Evolutionary conservation across 2,797 vertebrate species (phyloP), one percentile per base, ranked within the genome.

Genomic region (Melanotaenia trifasciata): DNA sequence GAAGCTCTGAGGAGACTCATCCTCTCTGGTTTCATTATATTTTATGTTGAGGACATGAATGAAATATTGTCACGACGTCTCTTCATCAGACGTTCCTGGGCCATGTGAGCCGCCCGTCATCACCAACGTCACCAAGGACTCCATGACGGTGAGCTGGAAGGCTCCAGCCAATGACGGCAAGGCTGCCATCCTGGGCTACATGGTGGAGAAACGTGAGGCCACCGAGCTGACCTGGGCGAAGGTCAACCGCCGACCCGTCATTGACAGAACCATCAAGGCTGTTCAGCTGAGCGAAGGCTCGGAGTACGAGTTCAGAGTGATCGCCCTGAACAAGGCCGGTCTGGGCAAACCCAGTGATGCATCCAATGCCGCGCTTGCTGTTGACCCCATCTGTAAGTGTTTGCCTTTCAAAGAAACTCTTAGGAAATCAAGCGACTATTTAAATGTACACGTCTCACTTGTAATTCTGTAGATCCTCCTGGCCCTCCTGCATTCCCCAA

Each of bases 91-190:
- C 89, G 96, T 97, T 64, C 98, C 98, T 0, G 98, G 98, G 81
- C 96, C 96, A 71, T 97, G 96, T 60, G 98, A 99, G 30, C 96
- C 97, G 35, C 98, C 98, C 0, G 78, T 99, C 79, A 97, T 99
- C 82, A 99, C 97, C 87, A 99, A 99, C 62, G 89, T 99, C 74
- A 99, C 97, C 0, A 97, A 95, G 80, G 92, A 99, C 88, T 97
- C 97, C 53, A 99, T 99, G 98, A 98, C 97, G 11, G 98, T 99
- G 67, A 99, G 97, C 94, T 99, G 98, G 98, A 99, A 99, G 87
- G 94, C 95, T 20, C 98, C 98, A 45, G 96, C 96, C 56, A 94
- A 96, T 85, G 98, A 99, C 51, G 98, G 98, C 26, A 96, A 95
- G 64, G 95, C 98, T 18, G 83, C 95, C 40, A 95, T 99, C 83